These are phyloP conservation scores for Sarcophaga variegata DNA, from an alignment of 2,888 invertebrate genomes.

Conservation along the genomic window DNA sequence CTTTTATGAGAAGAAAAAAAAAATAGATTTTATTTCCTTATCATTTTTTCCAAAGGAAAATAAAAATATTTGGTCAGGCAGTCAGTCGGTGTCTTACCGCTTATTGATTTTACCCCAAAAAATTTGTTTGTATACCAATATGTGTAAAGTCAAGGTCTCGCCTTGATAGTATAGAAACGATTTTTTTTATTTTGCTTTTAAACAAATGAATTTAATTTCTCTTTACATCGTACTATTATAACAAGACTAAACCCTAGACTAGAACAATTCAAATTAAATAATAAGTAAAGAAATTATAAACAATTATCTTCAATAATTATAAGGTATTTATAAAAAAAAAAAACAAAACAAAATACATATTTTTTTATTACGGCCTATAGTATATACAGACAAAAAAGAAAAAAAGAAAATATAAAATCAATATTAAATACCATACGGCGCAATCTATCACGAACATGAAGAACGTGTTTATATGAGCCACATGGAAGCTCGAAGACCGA, in stretches of 20 bases:
- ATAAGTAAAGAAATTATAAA: conserved; percentile 38
- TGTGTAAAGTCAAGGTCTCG: conserved; percentile 20
- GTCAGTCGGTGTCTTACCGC: not conserved
- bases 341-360: not conserved
- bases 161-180: not conserved
- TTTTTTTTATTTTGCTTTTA: not conserved
- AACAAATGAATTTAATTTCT: conserved; percentile 11
- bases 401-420: conserved; percentile 16
- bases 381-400: not conserved
- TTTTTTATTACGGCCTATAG: not conserved
- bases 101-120: not conserved
- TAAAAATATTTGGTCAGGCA: not conserved
- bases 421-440: conserved; percentile 17
- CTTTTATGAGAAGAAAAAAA: not conserved
- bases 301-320: conserved; percentile 48
- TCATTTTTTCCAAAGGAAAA: not conserved
- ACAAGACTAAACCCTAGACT: conserved; percentile 7
- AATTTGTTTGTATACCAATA: not conserved
- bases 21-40: not conserved
- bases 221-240: conserved; percentile 8
- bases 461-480: not conserved
- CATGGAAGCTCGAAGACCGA: not conserved
- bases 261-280: conserved; percentile 4
- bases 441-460: conserved; percentile 17
- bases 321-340: not conserved